Base-by-base conservation (phyloP, 2,888 invertebrate genomes). In the Nemurella pictetii region DNA sequence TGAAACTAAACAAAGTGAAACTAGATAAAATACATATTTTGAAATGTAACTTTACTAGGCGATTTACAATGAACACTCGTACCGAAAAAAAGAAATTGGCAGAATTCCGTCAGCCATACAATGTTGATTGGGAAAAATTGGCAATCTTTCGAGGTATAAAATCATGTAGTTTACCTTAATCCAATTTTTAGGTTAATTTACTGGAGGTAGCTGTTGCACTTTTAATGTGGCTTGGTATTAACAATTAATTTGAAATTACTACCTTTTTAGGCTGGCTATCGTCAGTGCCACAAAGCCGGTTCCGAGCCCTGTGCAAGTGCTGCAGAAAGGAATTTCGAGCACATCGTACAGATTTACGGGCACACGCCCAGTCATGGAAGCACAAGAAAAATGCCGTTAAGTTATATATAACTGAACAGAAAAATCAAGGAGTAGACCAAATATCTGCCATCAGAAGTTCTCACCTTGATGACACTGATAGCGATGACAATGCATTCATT, bases 261-360 rank as follows among this genome's bases (percentile, higher is more conserved):
- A 32, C 9, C 12, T 78, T 82, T 83, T 3, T 32, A 85, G 85
- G 83, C 5, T 85, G 85, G 85, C 36, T 85, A 29, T 36, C 77
- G 20, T 26, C 85, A 72, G 85, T 84, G n/a, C 80, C 81, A 75
- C 75, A 29, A 20, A 85, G 35, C 35, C 81, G 35, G 73, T 77
- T 75, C 27, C 84, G 81, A 28, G 85, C 85, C 25, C 75, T 82
- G 28, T 85, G 85, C 35, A 85, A 84, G 83, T 85, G 35, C 36
- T 85, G 85, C 72, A 77, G 27, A 72, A 81, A 84, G 55, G 82
- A 85, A 29, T 85, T 85, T 36, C 80, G 85, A 30, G 85, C 85
- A 2, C 85, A 85, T 55, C 82, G 85, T 5, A 85, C 85, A 82
- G 85, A 85, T 29, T 84, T 85, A 15, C 85, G 85, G 20, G 30